Evolutionary conservation across 2,888 invertebrate genomes (phyloP).

Genomic region (Ferrisia virgata): DNA sequence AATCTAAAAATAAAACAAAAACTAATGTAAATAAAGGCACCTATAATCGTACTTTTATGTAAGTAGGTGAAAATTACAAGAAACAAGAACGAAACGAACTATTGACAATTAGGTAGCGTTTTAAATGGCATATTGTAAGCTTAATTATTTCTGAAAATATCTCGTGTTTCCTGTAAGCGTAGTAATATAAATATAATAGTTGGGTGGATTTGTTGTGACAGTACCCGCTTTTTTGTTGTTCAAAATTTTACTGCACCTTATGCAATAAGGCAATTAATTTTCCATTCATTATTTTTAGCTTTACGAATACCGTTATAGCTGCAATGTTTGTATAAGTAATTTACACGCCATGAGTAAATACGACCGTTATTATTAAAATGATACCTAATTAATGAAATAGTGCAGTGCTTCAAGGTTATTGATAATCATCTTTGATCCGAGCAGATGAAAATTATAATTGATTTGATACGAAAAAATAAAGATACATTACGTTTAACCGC

Average conservation of each 20-base stretch:
- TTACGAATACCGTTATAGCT: not conserved
- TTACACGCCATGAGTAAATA: not conserved
- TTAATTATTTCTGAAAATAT: conserved; percentile 1
- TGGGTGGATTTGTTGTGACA: not conserved
- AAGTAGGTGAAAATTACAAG: not conserved
- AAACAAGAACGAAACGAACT: not conserved
- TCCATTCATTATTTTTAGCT: not conserved
- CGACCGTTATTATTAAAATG: conserved; percentile 28
- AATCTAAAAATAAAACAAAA: not conserved
- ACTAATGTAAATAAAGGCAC: not conserved
- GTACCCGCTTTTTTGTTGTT: conserved; percentile 4
- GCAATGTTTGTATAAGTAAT: not conserved
- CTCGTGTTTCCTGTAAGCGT: not conserved
- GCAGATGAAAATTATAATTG: conserved; percentile 28
- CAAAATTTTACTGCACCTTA: not conserved
- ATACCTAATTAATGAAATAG: conserved; percentile 18
- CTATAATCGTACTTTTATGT: not conserved
- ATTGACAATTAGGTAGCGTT: not conserved
- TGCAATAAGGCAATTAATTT: not conserved
- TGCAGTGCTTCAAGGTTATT: not conserved
- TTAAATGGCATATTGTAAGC: not conserved
- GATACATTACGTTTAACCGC: not conserved
- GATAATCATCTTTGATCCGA: conserved; percentile 16
- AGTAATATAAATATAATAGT: not conserved
- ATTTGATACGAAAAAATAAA: not conserved